Evolutionary conservation across 2,888 invertebrate species (phyloP).

Genomic region (Orthosia gracilis): DNA sequence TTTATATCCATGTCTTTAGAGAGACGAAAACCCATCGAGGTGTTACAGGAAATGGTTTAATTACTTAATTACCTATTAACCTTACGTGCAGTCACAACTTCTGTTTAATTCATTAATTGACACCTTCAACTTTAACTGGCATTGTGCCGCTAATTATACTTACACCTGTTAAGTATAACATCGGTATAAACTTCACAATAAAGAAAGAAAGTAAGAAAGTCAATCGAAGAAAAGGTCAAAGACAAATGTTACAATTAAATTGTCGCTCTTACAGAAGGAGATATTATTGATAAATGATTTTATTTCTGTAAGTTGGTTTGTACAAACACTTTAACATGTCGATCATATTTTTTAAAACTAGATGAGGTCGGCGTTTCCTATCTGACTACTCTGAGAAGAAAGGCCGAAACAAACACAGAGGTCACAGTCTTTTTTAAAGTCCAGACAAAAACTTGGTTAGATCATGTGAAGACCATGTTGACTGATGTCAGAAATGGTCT

Average conservation of each 20-base stretch:
- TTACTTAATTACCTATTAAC: slow-evolving; percentile 37
- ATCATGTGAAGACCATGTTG: no score
- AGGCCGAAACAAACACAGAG: no score
- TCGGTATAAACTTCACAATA: slow-evolving; percentile 5
- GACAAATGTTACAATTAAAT: slow-evolving; percentile 4
- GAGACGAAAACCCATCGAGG: not conserved
- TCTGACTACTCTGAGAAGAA: no score
- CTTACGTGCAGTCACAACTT: slow-evolving; percentile 29
- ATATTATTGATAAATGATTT: no score
- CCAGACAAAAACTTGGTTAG: no score
- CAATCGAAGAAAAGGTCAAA: slow-evolving; percentile 44
- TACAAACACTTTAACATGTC: no score
- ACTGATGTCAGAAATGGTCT: no score
- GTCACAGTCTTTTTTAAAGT: no score
- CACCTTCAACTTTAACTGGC: slow-evolving; percentile 55
- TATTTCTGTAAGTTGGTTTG: no score
- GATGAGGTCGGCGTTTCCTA: no score
- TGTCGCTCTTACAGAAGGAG: not conserved
- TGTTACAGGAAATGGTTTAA: slow-evolving; percentile 43
- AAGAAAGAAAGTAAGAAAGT: slow-evolving; percentile 31
- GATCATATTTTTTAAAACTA: no score
- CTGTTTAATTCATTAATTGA: slow-evolving; percentile 48
- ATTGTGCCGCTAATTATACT: slow-evolving; percentile 27
- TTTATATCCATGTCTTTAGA: not conserved
- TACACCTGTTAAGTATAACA: slow-evolving; percentile 17